Evolutionary conservation across 2,888 invertebrate species (phyloP).

Genomic region (Sarcophaga caerulescens): DNA sequence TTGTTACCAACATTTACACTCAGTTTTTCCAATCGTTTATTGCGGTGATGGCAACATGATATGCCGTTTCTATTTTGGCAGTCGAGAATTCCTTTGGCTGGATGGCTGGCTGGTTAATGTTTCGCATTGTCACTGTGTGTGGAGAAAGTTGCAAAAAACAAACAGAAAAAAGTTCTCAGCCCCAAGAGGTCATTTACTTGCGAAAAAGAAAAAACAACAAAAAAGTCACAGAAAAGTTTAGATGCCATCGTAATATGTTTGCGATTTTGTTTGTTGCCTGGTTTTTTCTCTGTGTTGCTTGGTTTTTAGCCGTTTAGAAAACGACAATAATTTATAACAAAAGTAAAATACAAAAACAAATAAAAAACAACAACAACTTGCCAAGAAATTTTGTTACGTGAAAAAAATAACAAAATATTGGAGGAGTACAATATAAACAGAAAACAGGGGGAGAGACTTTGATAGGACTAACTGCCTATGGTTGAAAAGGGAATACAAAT

Average conservation of each 20-base stretch:
- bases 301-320: constrained; percentile 38
- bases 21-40: background rate
- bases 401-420: constrained; percentile 59
- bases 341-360: constrained; percentile 44
- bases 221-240: constrained; percentile 15
- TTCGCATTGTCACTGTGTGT: constrained; percentile 35
- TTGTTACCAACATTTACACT: background rate
- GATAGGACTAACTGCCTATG: constrained; percentile 3
- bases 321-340: constrained; percentile 61
- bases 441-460: constrained; percentile 6
- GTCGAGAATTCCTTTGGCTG: constrained; percentile 27
- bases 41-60: constrained; percentile 35
- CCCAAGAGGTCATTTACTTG: constrained; percentile 45
- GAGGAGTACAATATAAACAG: constrained; percentile 4
- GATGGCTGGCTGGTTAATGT: constrained; percentile 45
- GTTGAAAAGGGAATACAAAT: background rate
- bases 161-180: background rate
- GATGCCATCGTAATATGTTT: constrained; percentile 39
- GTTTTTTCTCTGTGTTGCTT: background rate
- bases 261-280: constrained; percentile 22
- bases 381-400: constrained; percentile 46
- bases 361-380: constrained; percentile 4
- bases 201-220: constrained; percentile 1
- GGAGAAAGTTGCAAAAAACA: background rate
- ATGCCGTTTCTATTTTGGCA: constrained; percentile 44